Conservation (phyloP, 2,113 vertebrate species). For the Rhinogobius similis region DNA sequence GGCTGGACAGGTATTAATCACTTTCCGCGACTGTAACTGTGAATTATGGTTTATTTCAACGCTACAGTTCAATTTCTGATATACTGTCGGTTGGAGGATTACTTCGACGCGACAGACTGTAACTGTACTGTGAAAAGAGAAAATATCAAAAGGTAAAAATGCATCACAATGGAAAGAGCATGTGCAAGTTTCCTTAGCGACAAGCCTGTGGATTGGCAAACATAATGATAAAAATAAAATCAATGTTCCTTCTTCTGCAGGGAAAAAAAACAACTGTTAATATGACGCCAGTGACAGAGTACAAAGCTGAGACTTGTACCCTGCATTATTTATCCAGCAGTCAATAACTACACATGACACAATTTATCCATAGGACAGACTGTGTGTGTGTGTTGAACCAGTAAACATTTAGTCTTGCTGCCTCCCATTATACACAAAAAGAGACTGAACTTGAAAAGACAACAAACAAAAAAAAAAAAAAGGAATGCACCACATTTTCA, state of each 20-base stretch:
- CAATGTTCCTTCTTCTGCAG: conserved; percentile 47
- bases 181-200: conserved; percentile 18
- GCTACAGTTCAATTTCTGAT: neutral
- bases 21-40: conserved; percentile 30
- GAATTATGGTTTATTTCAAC: neutral
- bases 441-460: too few species aligned
- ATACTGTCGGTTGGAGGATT: neutral
- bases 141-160: conserved; percentile 19
- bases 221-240: conserved; percentile 47
- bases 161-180: conserved; percentile 11
- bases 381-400: too few species aligned
- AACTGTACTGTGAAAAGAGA: too few species aligned
- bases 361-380: too few species aligned
- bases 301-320: conserved; percentile 48
- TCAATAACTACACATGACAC: conserved; percentile 9
- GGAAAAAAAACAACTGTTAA: conserved; percentile 36
- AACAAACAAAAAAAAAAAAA: too few species aligned
- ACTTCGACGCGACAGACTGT: neutral
- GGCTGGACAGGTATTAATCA: conserved; percentile 56
- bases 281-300: conserved; percentile 61
- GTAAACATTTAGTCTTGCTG: too few species aligned
- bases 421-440: too few species aligned
- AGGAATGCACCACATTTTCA: neutral
- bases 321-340: conserved; percentile 64
- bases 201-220: conserved; percentile 56